These are phyloP conservation scores for Himantopus leucocephalus DNA, from an alignment of 2,113 vertebrate species.

Conservation along the genomic window DNA sequence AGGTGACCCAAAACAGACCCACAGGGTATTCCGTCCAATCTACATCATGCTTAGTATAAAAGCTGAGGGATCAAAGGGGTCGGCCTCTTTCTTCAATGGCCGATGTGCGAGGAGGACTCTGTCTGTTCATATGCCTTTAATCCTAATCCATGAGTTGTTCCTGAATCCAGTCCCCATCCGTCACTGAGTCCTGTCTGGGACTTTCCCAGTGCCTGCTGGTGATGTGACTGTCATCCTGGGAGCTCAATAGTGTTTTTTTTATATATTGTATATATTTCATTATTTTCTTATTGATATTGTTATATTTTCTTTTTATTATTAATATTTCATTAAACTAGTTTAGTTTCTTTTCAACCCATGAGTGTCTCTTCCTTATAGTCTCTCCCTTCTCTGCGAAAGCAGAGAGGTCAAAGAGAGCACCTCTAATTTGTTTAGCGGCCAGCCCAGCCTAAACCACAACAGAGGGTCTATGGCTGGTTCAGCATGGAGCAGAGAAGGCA, in stretches of 20 bases:
- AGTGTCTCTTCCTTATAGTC: background rate
- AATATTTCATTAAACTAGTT: background rate
- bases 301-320: background rate
- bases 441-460: background rate
- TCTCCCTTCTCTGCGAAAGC: background rate
- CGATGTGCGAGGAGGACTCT: background rate
- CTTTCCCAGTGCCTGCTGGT: background rate
- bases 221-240: background rate
- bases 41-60: background rate
- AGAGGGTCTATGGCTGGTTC: background rate
- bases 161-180: background rate
- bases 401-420: background rate
- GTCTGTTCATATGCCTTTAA: background rate
- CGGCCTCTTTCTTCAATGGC: background rate
- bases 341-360: background rate
- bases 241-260: background rate
- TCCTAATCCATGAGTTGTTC: background rate
- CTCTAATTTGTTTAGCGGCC: background rate
- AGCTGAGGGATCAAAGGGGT: background rate
- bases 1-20: background rate
- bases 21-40: background rate
- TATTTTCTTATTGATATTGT: background rate
- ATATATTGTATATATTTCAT: background rate
- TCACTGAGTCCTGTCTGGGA: background rate
- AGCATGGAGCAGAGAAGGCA: background rate